Base-by-base conservation (phyloP, 2,888 invertebrate species). In the Meghimatium bilineatum region DNA sequence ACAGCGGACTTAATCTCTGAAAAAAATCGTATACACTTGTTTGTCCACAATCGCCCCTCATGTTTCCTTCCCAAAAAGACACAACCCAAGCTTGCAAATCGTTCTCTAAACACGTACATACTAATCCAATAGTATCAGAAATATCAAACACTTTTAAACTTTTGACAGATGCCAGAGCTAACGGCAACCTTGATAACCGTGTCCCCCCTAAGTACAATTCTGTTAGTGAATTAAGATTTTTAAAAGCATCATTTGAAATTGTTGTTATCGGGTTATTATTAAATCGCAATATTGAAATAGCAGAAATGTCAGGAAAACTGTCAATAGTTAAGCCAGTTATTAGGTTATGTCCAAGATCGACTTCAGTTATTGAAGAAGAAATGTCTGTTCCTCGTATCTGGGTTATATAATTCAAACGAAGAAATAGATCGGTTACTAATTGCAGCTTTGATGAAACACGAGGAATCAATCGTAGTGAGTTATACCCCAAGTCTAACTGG, bases 321-420 rank as follows among this genome's bases (percentile, higher is more conserved):
- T 2, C 60, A 63, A 23, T n/a, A 5, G n/a, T 63, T 63, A 63
- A n/a, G 5, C n/a, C n/a, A 3, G n/a, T 63, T 63, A 63, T 63
- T 8, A 63, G n/a, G 12, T 63, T 63, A 63, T 63, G 60, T 63
- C n/a, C 60, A n/a, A 63, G 60, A 63, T 63, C 60, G n/a, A 63
- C n/a, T n/a, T 8, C 60, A n/a, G n/a, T 63, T n/a, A 63, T 63
- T 23, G 60, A 63, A 6, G 60, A 23, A n/a, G 60, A 63, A n/a
- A 63, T n/a, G 12, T 63, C 60, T n/a, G n/a, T n/a, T 26, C n/a
- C n/a, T 8, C 12, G 26, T 10, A 63, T 63, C n/a, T n/a, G 8
- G 26, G 14, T 63, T 26, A 63, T 63, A 63, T 17, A 23, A 63
- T 63, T 63, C 26, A 6, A 63, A 63, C 5, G 5, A 10, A 63